phyloP scores from a whole-genome alignment of 1,140 invertebrate species.

The Microplitis demolitor region DNA sequence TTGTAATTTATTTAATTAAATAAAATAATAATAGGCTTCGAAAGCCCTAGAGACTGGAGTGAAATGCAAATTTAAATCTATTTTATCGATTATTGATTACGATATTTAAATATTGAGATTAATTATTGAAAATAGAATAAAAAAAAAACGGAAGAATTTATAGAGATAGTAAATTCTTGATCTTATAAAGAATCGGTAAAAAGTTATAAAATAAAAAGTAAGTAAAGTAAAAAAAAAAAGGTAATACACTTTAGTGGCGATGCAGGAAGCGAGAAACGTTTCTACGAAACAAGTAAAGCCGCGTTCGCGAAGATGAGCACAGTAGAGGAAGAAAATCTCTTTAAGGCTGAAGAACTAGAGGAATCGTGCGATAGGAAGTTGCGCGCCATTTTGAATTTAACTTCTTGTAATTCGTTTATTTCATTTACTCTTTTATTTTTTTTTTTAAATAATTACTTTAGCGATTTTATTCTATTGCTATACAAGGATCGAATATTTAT shows the following conservation, averaged over 20 bases:
- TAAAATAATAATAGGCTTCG: too few relatives aligned
- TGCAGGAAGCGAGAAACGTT: constrained; percentile 30
- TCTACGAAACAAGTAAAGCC: constrained; percentile 31
- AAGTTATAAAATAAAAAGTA: neutral
- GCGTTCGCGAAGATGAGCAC: constrained; percentile 16
- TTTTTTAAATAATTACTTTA: too few relatives aligned
- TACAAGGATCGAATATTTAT: neutral
- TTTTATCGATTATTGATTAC: too few relatives aligned
- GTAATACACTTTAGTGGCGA: constrained; percentile 2
- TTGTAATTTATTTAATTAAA: too few relatives aligned
- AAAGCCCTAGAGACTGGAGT: too few relatives aligned
- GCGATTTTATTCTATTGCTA: too few relatives aligned
- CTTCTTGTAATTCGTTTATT: too few relatives aligned
- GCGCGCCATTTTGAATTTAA: neutral
- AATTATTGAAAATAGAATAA: neutral
- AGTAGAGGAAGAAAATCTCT: constrained; percentile 5
- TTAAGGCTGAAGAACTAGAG: neutral
- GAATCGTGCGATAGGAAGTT: neutral
- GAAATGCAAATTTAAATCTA: too few relatives aligned
- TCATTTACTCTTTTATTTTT: too few relatives aligned
- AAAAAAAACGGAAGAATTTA: constrained; percentile 21
- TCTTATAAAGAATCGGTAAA: neutral
- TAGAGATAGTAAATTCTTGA: constrained; percentile 15
- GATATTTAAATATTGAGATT: too few relatives aligned
- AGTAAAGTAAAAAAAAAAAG: neutral